Evolutionary conservation across 2,888 invertebrate genomes (phyloP).

Genomic region (Drosophila robusta): DNA sequence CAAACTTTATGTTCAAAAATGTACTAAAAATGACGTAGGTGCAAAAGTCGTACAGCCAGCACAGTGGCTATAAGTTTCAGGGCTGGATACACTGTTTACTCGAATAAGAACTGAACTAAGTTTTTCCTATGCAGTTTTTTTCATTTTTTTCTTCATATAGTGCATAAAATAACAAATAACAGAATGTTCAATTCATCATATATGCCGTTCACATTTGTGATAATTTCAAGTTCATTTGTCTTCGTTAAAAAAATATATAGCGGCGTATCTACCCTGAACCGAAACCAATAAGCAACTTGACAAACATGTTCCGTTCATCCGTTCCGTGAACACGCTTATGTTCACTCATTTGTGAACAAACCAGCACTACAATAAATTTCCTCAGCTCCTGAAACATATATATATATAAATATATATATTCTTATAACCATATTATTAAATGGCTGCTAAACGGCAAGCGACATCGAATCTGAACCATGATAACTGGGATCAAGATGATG

Average conservation of each 20-base stretch:
- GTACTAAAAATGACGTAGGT: conserved; percentile 35
- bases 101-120: neutral
- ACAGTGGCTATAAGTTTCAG: conserved; percentile 22
- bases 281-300: neutral
- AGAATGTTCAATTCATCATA: too few relatives aligned
- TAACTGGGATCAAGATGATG: conserved; percentile 94
- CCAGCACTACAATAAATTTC: conserved; percentile 11
- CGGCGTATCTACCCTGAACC: neutral
- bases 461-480: conserved; percentile 91
- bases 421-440: conserved; percentile 72
- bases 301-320: neutral
- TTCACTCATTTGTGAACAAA: conserved; percentile 13
- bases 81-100: conserved; percentile 15
- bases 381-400: neutral
- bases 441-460: conserved; percentile 91
- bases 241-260: neutral
- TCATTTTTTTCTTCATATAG: too few relatives aligned
- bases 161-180: too few relatives aligned
- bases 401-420: conserved; percentile 1
- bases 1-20: conserved; percentile 3
- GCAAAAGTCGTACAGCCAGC: conserved; percentile 42
- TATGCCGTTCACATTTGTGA: too few relatives aligned
- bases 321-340: conserved; percentile 5
- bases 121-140: too few relatives aligned
- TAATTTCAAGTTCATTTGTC: neutral